These are phyloP conservation scores for Eremobia ochroleuca DNA, from an alignment of 2,888 invertebrate genomes.

Conservation along the genomic window DNA sequence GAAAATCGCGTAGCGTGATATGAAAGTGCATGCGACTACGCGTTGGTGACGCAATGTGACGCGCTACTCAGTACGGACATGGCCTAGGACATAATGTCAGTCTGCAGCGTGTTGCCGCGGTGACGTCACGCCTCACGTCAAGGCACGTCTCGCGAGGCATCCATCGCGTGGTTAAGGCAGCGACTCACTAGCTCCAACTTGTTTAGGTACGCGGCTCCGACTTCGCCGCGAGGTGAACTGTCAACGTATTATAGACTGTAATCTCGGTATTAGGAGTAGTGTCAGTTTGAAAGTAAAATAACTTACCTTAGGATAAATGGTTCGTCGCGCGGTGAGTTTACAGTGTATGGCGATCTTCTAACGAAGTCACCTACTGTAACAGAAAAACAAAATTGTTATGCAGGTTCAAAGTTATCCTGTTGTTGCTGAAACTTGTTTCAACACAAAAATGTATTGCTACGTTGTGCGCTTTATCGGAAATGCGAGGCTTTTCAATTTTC, in stretches of 20 bases:
- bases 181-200: conserved; percentile 82
- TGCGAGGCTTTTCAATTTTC: background rate
- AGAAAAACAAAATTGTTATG: background rate
- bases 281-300: background rate
- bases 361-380: conserved; percentile 76
- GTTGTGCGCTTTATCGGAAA: background rate
- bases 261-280: background rate
- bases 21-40: background rate
- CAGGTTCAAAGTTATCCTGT: background rate
- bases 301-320: conserved; percentile 81
- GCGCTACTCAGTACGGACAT: conserved; percentile 7
- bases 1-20: conserved; percentile 23
- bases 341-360: conserved; percentile 75
- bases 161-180: conserved; percentile 78
- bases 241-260: conserved; percentile 2
- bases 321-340: conserved; percentile 79
- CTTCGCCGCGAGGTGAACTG: conserved; percentile 81
- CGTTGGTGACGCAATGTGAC: conserved; percentile 22
- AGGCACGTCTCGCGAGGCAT: conserved; percentile 76
- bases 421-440: background rate
- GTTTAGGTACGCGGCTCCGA: conserved; percentile 77
- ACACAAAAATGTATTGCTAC: background rate
- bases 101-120: conserved; percentile 14
- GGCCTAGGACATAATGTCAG: conserved; percentile 10
- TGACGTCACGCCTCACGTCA: conserved; percentile 65